Conservation (phyloP, 2,797 vertebrate genomes). For the Pangasius macronema region DNA sequence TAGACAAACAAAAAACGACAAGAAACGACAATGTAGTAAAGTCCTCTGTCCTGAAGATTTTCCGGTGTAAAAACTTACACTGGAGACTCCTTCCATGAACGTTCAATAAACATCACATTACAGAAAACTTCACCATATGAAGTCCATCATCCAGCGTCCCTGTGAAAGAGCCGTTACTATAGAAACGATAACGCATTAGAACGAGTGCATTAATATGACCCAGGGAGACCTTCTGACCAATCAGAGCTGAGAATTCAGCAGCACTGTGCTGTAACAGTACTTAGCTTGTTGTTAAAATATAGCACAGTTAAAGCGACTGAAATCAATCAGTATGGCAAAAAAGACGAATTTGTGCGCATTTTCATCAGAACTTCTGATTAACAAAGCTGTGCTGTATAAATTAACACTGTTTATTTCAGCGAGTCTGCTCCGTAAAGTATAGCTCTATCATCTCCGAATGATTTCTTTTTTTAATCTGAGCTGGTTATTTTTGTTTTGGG, state of each 20-base stretch:
- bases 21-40: too few relatives aligned
- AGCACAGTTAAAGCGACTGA: too few relatives aligned
- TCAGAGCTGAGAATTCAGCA: not conserved
- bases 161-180: not conserved
- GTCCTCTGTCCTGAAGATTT: too few relatives aligned
- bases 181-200: not conserved
- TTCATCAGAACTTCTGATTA: not conserved
- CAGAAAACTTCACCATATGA: not conserved
- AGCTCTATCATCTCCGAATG: not conserved
- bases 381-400: not conserved
- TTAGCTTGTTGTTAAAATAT: not conserved
- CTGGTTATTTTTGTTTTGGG: not conserved
- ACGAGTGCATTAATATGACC: not conserved
- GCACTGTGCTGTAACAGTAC: not conserved
- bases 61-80: not conserved
- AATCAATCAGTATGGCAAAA: not conserved
- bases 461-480: not conserved
- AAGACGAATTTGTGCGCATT: not conserved
- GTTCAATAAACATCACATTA: not conserved
- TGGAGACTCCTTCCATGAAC: not conserved
- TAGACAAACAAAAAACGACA: too few relatives aligned
- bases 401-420: conserved; percentile 1
- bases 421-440: too few relatives aligned
- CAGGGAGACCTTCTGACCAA: not conserved
- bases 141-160: not conserved